Conservation (phyloP, 1,140 invertebrate species). For the Hylaeus anthracinus region DNA sequence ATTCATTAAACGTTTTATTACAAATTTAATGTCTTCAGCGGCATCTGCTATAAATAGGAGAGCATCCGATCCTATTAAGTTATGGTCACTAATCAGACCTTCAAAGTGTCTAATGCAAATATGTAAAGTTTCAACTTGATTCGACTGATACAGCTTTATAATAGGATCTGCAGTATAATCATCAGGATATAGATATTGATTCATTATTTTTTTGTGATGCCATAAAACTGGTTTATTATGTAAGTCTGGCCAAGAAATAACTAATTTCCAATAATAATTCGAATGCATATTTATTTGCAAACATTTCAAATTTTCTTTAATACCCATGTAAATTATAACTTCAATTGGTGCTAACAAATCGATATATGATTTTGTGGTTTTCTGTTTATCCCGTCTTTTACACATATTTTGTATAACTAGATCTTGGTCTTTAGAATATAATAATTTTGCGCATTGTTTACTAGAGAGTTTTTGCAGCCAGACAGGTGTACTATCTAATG, state of each 20-base stretch:
- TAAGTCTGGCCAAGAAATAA: slow-evolving; percentile 82
- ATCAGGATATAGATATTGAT: slow-evolving; percentile 67
- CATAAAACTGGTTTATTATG: slow-evolving; percentile 63
- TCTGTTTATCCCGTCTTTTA: slow-evolving; percentile 1
- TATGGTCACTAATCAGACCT: slow-evolving; percentile 63
- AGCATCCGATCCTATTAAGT: slow-evolving; percentile 69
- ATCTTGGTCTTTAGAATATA: slow-evolving; percentile 80
- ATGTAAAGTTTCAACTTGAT: slow-evolving; percentile 68
- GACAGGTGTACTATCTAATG: slow-evolving; percentile 83
- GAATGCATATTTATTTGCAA: slow-evolving; percentile 55
- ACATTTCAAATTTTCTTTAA: slow-evolving; percentile 71
- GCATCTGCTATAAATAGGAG: slow-evolving; percentile 70
- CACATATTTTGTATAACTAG: slow-evolving; percentile 81
- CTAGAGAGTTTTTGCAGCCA: slow-evolving; percentile 82
- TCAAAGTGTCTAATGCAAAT: slow-evolving; percentile 74
- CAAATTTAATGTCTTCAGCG: slow-evolving; percentile 61
- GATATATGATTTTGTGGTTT: slow-evolving; percentile 4
- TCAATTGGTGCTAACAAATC: slow-evolving; percentile 65
- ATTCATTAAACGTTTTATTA: slow-evolving; percentile 68
- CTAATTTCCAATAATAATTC: slow-evolving; percentile 86
- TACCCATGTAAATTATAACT: slow-evolving; percentile 67
- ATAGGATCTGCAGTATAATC: slow-evolving; percentile 68
- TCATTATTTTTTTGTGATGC: slow-evolving; percentile 71
- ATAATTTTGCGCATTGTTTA: slow-evolving; percentile 79
- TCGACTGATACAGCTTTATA: slow-evolving; percentile 70